These are phyloP conservation scores for Pseudobourletiella spinata DNA, from an alignment of 1,140 invertebrate species.

Conservation along the genomic window DNA sequence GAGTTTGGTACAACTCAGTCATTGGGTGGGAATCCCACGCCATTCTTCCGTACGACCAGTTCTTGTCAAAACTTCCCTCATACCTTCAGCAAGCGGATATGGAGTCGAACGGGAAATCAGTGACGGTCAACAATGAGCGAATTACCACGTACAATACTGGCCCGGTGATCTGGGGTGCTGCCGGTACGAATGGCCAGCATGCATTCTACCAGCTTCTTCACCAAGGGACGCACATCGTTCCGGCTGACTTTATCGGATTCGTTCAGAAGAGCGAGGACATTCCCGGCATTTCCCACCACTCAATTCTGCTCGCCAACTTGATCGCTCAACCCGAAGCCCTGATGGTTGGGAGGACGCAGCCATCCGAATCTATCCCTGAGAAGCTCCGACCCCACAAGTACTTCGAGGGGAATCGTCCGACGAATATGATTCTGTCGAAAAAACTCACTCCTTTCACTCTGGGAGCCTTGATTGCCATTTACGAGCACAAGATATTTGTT, in stretches of 20 bases:
- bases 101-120: conserved; percentile 99
- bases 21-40: conserved; percentile 91
- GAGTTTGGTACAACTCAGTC: conserved; percentile 95
- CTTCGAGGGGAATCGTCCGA: conserved; percentile 94
- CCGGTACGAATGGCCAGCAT: conserved; percentile 99
- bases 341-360: conserved; percentile 74
- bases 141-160: conserved; percentile 45
- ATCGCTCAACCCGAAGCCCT: conserved; percentile 96
- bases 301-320: conserved; percentile 94
- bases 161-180: conserved; percentile 92
- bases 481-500: conserved; percentile 98
- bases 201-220: conserved; percentile 97
- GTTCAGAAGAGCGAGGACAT: conserved; percentile 32
- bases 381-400: conserved; percentile 85
- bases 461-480: conserved; percentile 89
- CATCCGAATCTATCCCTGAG: conserved; percentile 19
- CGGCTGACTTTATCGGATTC: conserved; percentile 41
- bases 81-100: conserved; percentile 99
- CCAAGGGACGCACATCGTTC: conserved; percentile 80
- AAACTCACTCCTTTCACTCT: conserved; percentile 89
- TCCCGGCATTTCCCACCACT: conserved; percentile 52
- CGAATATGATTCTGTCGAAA: conserved; percentile 93
- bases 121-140: conserved; percentile 38
- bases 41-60: conserved; percentile 96
- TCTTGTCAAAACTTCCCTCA: conserved; percentile 95